Evolutionary conservation across 2,888 invertebrate species (phyloP), one percentile per base, ranked within the genome.

Genomic region (Pinctada fucata): DNA sequence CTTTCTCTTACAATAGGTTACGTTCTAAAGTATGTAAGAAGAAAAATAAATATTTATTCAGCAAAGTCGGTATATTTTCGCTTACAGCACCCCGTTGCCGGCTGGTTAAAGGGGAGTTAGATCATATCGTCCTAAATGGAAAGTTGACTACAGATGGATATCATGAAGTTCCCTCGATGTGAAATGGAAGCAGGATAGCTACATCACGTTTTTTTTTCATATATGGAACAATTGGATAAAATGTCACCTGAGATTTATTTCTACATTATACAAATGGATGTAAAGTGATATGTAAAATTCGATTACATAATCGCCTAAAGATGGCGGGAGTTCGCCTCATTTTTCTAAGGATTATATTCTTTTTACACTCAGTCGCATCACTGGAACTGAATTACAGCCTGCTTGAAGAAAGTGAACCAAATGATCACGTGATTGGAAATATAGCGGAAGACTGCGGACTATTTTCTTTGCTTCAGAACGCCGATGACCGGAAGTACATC

Each of bases 351-450:
- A 31, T 31, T 31, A 31, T 31, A 31, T 31, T 31, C 31, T 31
- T 31, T 31, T 58, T 58, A 13, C 0, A 58, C 13, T 6, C 13
- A 10, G 13, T 58, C 13, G 6, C 13, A 10, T 58, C 58, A 10
- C 45, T 45, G 47, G 79, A 80, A 52, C 51, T 80, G 10, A 47
- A 68, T 1, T 84, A 85, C 65, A 76, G 49, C 16, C 81, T 85
- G 16, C 50, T 76, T 3, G 87, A 88, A 71, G 86, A 88, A n/a
- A 75, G 47, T 8, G 66, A 80, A 5, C 79, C 81, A 0, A 72
- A 74, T n/a, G 79, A 79, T 13, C 82, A 82, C n/a, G 78, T 78
- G 45, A 81, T 88, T 16, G 87, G 86, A 10, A 83, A 84, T 73
- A 73, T 88, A 3, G 82, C 83, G n/a, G 76, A 79, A 5, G 86